These are phyloP conservation scores for human (Homo sapiens) DNA, from an alignment of 2,113 vertebrate genomes.

Conservation along the genomic window DNA sequence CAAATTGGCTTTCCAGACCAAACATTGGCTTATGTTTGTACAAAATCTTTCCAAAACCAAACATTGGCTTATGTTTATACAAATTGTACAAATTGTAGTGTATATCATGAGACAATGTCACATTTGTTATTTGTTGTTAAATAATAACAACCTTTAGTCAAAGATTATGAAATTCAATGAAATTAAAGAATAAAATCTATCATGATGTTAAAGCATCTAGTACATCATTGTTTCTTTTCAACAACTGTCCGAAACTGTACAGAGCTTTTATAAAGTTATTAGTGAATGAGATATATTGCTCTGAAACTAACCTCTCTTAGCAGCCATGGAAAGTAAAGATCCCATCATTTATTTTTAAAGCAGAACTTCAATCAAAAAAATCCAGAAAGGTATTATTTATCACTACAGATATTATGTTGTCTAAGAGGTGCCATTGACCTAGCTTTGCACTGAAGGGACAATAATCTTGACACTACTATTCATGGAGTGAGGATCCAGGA, in stretches of 20 bases:
- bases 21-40: slow-evolving; percentile 11
- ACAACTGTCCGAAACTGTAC: neutral
- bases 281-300: neutral
- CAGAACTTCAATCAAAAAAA: neutral
- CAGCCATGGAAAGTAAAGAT: neutral
- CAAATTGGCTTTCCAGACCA: slow-evolving; percentile 5
- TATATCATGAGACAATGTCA: neutral
- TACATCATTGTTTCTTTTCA: neutral
- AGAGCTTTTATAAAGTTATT: neutral
- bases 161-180: neutral
- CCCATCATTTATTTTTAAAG: neutral
- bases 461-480: neutral
- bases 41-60: slow-evolving; percentile 55
- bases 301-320: neutral
- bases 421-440: neutral
- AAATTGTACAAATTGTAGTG: neutral
- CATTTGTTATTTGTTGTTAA: neutral
- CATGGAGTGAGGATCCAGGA: neutral
- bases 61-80: neutral
- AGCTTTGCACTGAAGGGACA: neutral
- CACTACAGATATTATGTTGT: neutral
- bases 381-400: neutral
- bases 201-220: neutral
- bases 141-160: neutral
- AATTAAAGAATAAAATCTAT: neutral